Evolutionary conservation across 2,113 vertebrate genomes (phyloP), one percentile per base, ranked within the genome.

Genomic region (Deroptyus accipitrinus): DNA sequence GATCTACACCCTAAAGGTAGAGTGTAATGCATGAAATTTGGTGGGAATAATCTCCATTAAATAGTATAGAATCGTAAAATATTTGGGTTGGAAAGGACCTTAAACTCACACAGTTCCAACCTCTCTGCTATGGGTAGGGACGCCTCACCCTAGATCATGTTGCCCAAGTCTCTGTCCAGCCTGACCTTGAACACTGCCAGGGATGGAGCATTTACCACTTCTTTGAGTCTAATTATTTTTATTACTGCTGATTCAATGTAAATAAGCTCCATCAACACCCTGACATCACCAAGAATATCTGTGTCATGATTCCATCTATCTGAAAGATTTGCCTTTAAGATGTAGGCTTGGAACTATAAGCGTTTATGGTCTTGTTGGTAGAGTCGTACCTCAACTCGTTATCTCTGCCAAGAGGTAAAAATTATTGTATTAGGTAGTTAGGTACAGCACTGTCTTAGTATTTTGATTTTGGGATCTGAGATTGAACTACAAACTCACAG

Each of bases 401-500:
- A 18, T 39, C 20, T 80, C 63, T 86, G 15, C 23, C 83, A 27
- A 54, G 37, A 70, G 3, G 5, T 35, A 31, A 31, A 67, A 13
- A 11, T 25, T 11, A 67, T 77, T 78, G 18, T 19, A 46, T 72
- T 25, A 23, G 4, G 28, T 51, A 55, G 25, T 68, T 80, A 72
- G 64, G 48, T 64, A 57, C 2, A 63, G 42, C 11, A 17, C 2
- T 48, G 4, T 35, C 17, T 39, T 30, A 8, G 2, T 33, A 23
- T 51, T 64, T 80, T 39, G 2, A 20, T 78, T 88, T 51, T 2
- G 3, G 8, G 6, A 5, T 57, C 23, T 0, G 1, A 69, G 9
- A 3, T 30, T 30, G 19, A 95, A 13, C 23, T 55, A 52, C 6
- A 80, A 24, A 28, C 6, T 80, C 16, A 30, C 0, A 64, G 24